Base-by-base conservation (phyloP, 2,113 vertebrate species). In the Malurus cyaneus region DNA sequence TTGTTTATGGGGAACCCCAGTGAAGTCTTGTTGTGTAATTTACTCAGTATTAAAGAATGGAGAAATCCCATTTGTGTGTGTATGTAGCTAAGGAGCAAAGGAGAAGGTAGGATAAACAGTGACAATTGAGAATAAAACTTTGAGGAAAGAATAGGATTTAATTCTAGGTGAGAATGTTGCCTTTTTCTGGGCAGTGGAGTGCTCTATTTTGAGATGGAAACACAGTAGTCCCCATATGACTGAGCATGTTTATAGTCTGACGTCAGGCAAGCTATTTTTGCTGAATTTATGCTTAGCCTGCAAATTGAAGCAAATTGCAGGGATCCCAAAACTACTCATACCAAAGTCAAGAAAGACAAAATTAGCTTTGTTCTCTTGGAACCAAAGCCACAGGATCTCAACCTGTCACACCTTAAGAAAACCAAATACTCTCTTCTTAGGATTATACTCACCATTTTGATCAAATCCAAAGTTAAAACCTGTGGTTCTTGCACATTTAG, bases 261-360 rank as follows among this genome's bases (percentile, higher is more conserved):
- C 84, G 81, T 36, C 61, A 73, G 39, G 16, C 31, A 89, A 59
- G 66, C 60, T 74, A 34, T 79, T 78, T 92, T 92, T 89, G 39
- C 69, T 76, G 53, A 70, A n/a, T 62, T 92, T 87, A 56, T 69
- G 39, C 62, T 88, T 76, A 91, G 61, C 47, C 70, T 89, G 57
- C 6, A 96, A 95, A 80, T 16, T 57, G 61, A 78, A 95, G 52
- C 47, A 95, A 95, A 94, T 91, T 89, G 56, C 44, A 94, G 65
- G 60, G 52, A 91, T 84, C 21, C 26, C 44, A 59, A 86, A 84
- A 65, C 46, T 53, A 72, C 60, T 77, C 50, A 80, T 14, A 71
- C 50, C 26, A 52, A 89, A 92, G 39, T 84, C 47, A 81, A 66
- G 60, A 74, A 74, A 74, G 92, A 52, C 41, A 76, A 85, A 86